Evolutionary conservation across 2,888 invertebrate species (phyloP).

Genomic region (Zele albiditarsus): DNA sequence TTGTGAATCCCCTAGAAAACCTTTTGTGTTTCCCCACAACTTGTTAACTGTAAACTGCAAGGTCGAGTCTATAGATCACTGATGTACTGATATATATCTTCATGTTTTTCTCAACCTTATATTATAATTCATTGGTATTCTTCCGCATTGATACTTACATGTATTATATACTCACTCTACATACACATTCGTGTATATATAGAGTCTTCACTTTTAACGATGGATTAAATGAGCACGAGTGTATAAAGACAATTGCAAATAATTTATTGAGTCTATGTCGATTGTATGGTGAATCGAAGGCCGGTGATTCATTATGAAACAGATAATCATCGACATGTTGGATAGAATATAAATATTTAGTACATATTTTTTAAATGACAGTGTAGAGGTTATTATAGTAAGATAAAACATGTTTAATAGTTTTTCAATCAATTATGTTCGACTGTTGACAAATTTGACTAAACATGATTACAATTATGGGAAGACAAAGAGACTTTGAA

Average conservation of each 20-base stretch:
- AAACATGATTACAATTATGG: no score
- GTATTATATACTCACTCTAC: background rate
- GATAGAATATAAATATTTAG: background rate
- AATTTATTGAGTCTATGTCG: background rate
- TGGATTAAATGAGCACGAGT: background rate
- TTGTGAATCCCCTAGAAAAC: background rate
- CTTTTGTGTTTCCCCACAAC: constrained; percentile 18
- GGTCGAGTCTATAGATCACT: constrained; percentile 30
- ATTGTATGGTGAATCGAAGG: constrained; percentile 15
- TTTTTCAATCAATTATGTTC: no score
- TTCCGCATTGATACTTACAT: background rate
- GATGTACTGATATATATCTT: constrained; percentile 25
- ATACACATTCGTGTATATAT: background rate
- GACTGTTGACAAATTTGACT: no score
- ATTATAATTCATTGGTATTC: background rate
- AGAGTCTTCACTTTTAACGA: background rate
- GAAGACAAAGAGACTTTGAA: no score
- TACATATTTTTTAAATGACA: background rate
- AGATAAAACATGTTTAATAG: no score
- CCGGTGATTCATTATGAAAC: background rate
- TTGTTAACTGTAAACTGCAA: constrained; percentile 5
- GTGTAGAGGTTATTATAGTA: no score
- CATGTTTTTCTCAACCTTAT: constrained; percentile 19
- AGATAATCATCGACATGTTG: background rate
- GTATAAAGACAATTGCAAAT: background rate